Evolutionary conservation across 2,113 vertebrate genomes (phyloP), one percentile per base, ranked within the genome.

Genomic region (Agelaius tricolor): DNA sequence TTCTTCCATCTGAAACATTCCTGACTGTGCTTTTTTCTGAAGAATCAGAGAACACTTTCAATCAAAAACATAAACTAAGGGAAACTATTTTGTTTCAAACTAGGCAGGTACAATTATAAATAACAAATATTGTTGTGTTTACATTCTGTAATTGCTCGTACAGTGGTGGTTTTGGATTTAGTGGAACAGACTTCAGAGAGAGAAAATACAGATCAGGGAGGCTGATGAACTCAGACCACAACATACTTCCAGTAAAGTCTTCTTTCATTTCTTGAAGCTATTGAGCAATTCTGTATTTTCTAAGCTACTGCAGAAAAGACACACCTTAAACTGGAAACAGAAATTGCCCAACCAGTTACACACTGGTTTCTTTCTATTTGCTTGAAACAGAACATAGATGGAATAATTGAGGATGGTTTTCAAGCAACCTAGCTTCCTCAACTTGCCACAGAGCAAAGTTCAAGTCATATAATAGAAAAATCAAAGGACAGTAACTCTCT

Each of bases 241-340:
- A 61, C 83, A 93, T 95, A 80, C 92, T 96, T 95, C 91, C 95
- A 87, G 80, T 91, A 87, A 95, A 93, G 35, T 27, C 75, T 62
- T 68, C 57, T 79, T 87, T 94, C n/a, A 51, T 90, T 97, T 97
- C 87, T 94, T 90, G 43, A 90, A 72, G 41, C 37, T 85, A 7
- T 97, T 93, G 74, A 77, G 93, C 89, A 97, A 96, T 69, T 61
- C 62, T 71, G 90, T 93, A 66, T 92, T 96, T 96, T 95, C 61
- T 84, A 83, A 87, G 77, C 51, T 59, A 21, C n/a, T 89, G 76
- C 80, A 90, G 28, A 86, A 90, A 67, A 84, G 61, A 90, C 71
- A 82, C 67, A 91, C 89, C 86, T 87, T 55, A 37, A 83, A 74
- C 6, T 54, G 41, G 76, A 87, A 93, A 93, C 2, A 4, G 54